Evolutionary conservation across 2,888 invertebrate genomes (phyloP), one percentile per base, ranked within the genome.

Genomic region (Panopea generosa): DNA sequence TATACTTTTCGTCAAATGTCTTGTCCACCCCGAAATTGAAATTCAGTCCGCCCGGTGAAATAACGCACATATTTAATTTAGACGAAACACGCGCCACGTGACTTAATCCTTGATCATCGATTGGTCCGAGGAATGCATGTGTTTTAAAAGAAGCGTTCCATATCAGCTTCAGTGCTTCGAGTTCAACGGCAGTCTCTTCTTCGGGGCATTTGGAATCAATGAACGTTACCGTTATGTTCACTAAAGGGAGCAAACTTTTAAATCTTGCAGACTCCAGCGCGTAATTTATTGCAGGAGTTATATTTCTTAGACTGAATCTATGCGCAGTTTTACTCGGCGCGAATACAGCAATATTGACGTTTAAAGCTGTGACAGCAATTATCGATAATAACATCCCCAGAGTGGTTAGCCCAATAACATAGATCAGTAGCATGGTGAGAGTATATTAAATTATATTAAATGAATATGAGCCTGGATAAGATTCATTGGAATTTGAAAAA

Each of bases 11-110:
- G 26, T 59, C 11, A 0, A 18, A 16, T 0, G 55, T 63, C 59
- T 77, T 80, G 27, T 76, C 50, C 9, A 63, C 38, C 18, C 80
- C 76, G 27, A 80, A 76, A 50, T 70, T 70, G 11, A 62, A 20
- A 47, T 53, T 40, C 24, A 80, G 50, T 2, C 76, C 80, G 0
- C 80, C 80, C 2, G 80, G 80, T 14, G 80, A 59, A 4, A 80
- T 63, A 26, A 80, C 61, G 20, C 73, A 72, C 4, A 75, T 26
- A 9, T 70, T 52, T 40, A 53, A 40, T 20, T 49, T 27, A 14
- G 71, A 63, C 11, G 79, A 63, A 14, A 79, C 60, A 38, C 75
- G 47, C 3, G 79, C 79, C 29, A 79, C 55, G 27, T 68, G 40
- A 38, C 29, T 40, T 7, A 79, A 40, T 4, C 71, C 61, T 16